Conservation (phyloP, 2,797 vertebrate species). For the Zalophus californianus region DNA sequence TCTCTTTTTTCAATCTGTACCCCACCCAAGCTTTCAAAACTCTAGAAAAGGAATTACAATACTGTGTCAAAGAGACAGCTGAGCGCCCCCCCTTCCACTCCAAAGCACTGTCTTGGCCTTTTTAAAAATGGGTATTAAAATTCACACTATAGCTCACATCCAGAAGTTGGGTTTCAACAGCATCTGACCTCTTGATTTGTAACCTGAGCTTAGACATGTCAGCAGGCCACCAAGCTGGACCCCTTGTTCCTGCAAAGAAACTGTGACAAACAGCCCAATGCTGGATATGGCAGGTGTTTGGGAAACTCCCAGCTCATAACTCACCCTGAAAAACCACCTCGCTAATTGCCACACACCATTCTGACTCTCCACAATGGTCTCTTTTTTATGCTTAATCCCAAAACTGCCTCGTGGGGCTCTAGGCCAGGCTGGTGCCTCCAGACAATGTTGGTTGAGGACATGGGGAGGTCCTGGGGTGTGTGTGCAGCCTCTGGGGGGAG, state of each 20-base stretch:
- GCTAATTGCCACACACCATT: not conserved
- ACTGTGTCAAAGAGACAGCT: not conserved
- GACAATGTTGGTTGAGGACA: not conserved
- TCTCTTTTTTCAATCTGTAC: not conserved
- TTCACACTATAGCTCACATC: not conserved
- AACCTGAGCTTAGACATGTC: not conserved
- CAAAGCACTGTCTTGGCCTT: not conserved
- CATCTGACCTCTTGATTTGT: not conserved
- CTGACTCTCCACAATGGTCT: not conserved
- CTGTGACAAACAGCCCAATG: not conserved
- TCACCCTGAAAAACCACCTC: conserved; percentile 5
- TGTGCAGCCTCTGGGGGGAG: not conserved
- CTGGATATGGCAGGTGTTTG: not conserved
- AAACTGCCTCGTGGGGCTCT: not conserved
- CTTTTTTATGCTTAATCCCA: not conserved
- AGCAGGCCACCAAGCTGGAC: not conserved
- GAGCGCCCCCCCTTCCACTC: fast-evolving
- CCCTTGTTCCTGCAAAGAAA: not conserved
- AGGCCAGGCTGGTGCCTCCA: conserved; percentile 8
- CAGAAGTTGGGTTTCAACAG: not conserved
- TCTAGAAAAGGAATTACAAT: fast-evolving
- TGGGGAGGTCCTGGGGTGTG: not conserved
- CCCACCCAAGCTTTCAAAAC: not conserved
- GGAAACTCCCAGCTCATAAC: not conserved
- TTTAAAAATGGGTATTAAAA: not conserved